A percentile compares a stretch with the other conserved stretches of the same genome.
Evolutionary conservation across 2,888 invertebrate genomes (phyloP).

Genomic region (Sphaerophoria taeniata): DNA sequence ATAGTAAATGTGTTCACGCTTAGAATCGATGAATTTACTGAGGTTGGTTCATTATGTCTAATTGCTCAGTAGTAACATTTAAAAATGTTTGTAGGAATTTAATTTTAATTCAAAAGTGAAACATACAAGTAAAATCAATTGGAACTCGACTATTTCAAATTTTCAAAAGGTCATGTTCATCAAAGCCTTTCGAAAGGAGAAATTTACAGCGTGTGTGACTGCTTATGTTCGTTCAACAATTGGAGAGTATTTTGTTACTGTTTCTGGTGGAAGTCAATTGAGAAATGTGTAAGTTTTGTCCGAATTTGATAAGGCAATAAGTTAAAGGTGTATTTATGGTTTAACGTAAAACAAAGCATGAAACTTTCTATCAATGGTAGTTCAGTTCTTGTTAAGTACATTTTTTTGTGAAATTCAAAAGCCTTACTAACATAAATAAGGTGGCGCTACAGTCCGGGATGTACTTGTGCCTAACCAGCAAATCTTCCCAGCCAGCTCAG

Average conservation of each 20-base stretch:
- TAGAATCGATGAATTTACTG: conserved; percentile 85
- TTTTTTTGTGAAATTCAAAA: no score
- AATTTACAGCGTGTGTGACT: conserved; percentile 91
- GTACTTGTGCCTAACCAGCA: no score
- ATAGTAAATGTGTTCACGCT: conserved; percentile 85
- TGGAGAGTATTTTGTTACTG: conserved; percentile 92
- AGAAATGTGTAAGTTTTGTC: conserved; percentile 79
- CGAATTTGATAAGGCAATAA: no score
- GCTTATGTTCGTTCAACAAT: conserved; percentile 91
- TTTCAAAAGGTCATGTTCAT: conserved; percentile 93
- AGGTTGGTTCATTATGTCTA: conserved; percentile 72
- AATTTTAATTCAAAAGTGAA: conserved; percentile 83
- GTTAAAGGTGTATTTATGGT: no score
- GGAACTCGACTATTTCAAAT: conserved; percentile 86
- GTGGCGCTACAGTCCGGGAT: no score
- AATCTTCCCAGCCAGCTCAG: no score
- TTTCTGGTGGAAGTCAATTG: conserved; percentile 85
- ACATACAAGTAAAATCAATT: conserved; percentile 80
- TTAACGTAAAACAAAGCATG: no score
- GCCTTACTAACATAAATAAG: no score
- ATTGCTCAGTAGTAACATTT: neutral
- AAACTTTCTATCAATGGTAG: no score
- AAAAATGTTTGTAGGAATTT: conserved; percentile 84
- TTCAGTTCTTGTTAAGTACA: no score
- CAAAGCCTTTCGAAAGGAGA: conserved; percentile 90